Base-by-base conservation (phyloP, 2,797 vertebrate species). In the Malurus leucopterus region DNA sequence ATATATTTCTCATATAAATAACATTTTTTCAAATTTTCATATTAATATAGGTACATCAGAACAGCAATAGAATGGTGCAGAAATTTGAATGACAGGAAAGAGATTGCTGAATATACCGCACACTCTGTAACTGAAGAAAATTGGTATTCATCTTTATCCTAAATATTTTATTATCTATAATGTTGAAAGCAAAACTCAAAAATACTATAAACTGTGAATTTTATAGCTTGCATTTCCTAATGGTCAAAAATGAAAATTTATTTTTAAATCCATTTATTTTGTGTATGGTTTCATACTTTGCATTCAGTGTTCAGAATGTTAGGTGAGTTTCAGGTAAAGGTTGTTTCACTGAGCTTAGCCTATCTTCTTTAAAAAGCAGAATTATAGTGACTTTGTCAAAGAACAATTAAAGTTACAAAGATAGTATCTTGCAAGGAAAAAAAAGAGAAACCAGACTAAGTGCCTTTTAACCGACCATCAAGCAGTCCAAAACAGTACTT, bases 31-130 rank as follows among this genome's bases (percentile, higher is more conserved):
- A 20, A 72, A 83, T 93, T 90, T 68, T 92, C 27, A 9, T 91
- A 13, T 94, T 80, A 50, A 88, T 50, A 19, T 83, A 98, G 97
- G 40, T 97, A 98, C 59, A 95, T 97, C 86, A 92, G 74, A 92
- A 58, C 93, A 63, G 94, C 95, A 57, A 89, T 92, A 55, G 89
- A 95, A 55, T 98, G 97, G 97, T 97, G 97, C 93, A 94, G 85
- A 85, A 93, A 69, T 92, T 38, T 97, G 77, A 95, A 89, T 72
- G 84, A 90, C 61, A 71, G 65, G 30, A 89, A 57, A 27, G 90
- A 92, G 26, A 44, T 36, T 59, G 12, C 47, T 46, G 67, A 70
- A 73, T 65, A n/a, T 51, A n/a, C 70, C 54, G n/a, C 65, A 57
- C n/a, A 50, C 49, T 49, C 83, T 58, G 7, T 64, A 89, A 59